Conservation (phyloP, 35 echinoderm and acorn worm genomes). For the Hemicentrotus pulcherrimus region DNA sequence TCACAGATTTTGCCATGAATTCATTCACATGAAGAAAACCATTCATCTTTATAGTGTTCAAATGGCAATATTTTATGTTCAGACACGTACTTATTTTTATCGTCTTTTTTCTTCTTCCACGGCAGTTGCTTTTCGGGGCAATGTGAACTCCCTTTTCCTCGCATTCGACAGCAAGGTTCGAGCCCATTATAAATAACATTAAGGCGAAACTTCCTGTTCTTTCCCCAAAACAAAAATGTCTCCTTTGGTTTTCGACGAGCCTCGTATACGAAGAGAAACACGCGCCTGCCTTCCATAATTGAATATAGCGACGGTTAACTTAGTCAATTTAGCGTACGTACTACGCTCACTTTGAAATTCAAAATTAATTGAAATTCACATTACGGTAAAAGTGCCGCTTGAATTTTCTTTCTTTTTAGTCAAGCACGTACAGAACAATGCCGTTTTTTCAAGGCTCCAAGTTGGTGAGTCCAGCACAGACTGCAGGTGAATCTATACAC, state of each 20-base stretch:
- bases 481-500: background rate
- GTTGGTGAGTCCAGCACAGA: background rate
- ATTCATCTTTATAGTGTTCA: background rate
- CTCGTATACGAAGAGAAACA: background rate
- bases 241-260: background rate
- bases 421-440: background rate
- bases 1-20: background rate
- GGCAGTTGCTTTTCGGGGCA: background rate
- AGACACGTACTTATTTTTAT: background rate
- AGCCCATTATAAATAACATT: background rate
- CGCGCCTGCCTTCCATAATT: slow-evolving; percentile 39
- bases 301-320: slow-evolving; percentile 39
- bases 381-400: slow-evolving; percentile 37
- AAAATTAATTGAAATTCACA: slow-evolving; percentile 38
- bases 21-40: background rate
- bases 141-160: background rate
- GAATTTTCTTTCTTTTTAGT: background rate
- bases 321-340: slow-evolving; percentile 22
- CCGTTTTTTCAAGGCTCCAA: background rate
- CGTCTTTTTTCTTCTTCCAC: background rate
- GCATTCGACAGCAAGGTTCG: background rate
- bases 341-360: slow-evolving; percentile 34
- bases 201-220: slow-evolving; percentile 1
- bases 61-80: background rate
- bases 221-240: background rate